Conservation (phyloP, 2,888 invertebrate species). For the Trachelus stipa region DNA sequence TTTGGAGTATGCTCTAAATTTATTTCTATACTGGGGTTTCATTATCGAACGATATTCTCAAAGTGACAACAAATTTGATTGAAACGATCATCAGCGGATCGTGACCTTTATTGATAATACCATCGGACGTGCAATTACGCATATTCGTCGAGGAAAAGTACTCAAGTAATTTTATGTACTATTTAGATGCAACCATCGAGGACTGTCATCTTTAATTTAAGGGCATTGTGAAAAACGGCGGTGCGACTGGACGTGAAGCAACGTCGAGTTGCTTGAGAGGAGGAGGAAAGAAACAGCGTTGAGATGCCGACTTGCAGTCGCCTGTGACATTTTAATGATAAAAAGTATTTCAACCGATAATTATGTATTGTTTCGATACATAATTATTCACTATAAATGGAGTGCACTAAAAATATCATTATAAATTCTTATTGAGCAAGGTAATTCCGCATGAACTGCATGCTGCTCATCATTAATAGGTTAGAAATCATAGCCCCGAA, state of each 20-base stretch:
- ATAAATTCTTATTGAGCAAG: conserved; percentile 40
- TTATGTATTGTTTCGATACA: conserved; percentile 48
- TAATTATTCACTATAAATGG: conserved; percentile 45
- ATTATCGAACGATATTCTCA: neutral
- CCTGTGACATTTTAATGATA: conserved; percentile 49
- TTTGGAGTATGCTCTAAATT: neutral
- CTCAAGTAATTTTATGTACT: neutral
- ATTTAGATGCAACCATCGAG: neutral
- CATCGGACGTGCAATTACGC: neutral
- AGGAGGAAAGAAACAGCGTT: conserved; percentile 8
- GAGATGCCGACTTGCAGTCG: conserved; percentile 53
- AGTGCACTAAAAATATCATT: conserved; percentile 41
- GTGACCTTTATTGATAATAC: neutral
- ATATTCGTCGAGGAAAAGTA: neutral
- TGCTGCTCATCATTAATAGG: conserved; percentile 39
- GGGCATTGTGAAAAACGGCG: neutral
- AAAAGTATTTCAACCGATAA: conserved; percentile 34
- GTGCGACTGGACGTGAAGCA: neutral
- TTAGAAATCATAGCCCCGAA: conserved; percentile 41
- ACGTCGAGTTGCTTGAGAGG: neutral
- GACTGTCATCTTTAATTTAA: neutral
- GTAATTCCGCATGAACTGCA: conserved; percentile 34
- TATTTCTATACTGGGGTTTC: neutral
- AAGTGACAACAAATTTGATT: neutral
- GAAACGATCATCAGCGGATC: neutral